phyloP scores from a whole-genome alignment of 1,140 invertebrate genomes.

The Agraylea sexmaculata region DNA sequence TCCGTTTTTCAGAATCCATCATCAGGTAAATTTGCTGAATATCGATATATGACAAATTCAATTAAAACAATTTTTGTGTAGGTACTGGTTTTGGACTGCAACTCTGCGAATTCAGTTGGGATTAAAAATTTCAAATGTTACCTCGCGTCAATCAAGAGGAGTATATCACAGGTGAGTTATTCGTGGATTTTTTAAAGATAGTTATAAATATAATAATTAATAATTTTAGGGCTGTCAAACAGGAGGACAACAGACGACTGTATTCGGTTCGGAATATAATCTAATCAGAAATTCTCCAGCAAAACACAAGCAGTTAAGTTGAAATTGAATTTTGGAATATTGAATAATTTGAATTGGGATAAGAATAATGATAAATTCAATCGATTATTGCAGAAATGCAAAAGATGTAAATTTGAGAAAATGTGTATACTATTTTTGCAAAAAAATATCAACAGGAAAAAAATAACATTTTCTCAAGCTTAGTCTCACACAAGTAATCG shows the following conservation, averaged over 20 bases:
- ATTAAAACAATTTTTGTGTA: slow-evolving; percentile 11
- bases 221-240: no score
- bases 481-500: no score
- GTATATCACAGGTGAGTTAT: slow-evolving; percentile 36
- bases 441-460: no score
- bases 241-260: slow-evolving; percentile 18
- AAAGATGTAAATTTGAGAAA: no score
- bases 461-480: no score
- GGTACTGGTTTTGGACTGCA: slow-evolving; percentile 21
- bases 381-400: no score
- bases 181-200: slow-evolving; percentile 2
- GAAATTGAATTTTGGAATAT: no score
- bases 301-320: slow-evolving; percentile 20
- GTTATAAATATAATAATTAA: no score
- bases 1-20: slow-evolving; percentile 20
- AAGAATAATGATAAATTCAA: no score
- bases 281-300: slow-evolving; percentile 20
- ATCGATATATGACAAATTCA: no score
- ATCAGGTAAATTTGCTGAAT: slow-evolving; percentile 26
- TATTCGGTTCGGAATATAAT: slow-evolving; percentile 21
- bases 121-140: slow-evolving; percentile 45
- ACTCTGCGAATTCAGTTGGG: slow-evolving; percentile 26
- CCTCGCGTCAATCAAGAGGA: slow-evolving; percentile 35
- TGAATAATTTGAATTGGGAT: no score
- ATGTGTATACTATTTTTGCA: no score